A percentile compares a stretch with the other conserved stretches of the same genome.
Evolutionary conservation across 2,888 invertebrate genomes (phyloP).

Genomic region (Lasioglossum figueresi): DNA sequence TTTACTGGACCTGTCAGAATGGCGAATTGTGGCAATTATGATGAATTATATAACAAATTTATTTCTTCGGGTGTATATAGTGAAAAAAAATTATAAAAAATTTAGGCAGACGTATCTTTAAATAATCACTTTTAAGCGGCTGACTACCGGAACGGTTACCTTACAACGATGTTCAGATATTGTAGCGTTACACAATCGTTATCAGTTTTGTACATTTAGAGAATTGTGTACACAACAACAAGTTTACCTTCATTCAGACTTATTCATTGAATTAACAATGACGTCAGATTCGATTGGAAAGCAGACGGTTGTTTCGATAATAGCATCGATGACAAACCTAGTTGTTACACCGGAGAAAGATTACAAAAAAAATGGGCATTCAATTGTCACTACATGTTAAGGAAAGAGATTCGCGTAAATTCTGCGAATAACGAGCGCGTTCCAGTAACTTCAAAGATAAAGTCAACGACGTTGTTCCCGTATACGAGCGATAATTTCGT

Average conservation of each 20-base stretch:
- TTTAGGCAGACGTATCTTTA: not conserved
- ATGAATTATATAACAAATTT: no score
- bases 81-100: no score
- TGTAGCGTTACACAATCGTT: not conserved
- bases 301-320: not conserved
- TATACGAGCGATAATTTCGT: conserved; percentile 44
- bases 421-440: not conserved
- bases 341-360: conserved; percentile 6
- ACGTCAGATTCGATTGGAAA: not conserved
- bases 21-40: no score
- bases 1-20: no score
- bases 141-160: not conserved
- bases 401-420: not conserved
- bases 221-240: not conserved
- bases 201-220: not conserved
- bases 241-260: not conserved
- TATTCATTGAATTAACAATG: not conserved
- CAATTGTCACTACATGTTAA: not conserved
- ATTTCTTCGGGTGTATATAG: no score
- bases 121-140: not conserved
- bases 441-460: conserved; percentile 39
- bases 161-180: not conserved
- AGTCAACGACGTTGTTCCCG: conserved; percentile 18
- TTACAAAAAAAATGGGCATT: not conserved
- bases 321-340: not conserved